Conservation (phyloP, 2,888 invertebrate species). For the Aphodius granarius region DNA sequence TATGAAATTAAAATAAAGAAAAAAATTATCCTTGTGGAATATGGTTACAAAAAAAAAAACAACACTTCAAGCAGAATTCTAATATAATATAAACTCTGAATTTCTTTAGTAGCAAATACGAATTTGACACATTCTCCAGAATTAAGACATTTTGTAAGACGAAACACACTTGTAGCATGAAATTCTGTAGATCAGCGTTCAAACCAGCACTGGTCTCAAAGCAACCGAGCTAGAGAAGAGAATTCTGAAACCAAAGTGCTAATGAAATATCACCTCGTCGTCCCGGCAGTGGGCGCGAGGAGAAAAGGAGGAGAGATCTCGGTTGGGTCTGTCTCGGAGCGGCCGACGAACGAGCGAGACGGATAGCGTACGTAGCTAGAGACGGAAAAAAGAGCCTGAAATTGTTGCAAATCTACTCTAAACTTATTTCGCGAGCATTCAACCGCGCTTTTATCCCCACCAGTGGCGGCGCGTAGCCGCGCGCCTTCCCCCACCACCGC, state of each 20-base stretch:
- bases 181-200: no score
- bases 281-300: not conserved
- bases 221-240: not conserved
- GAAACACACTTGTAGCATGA: no score
- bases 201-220: no score
- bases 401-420: constrained; percentile 51
- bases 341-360: constrained; percentile 17
- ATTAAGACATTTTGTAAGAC: no score
- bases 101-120: no score
- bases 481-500: constrained; percentile 38
- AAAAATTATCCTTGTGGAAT: no score
- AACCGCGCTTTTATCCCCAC: constrained; percentile 49
- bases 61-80: no score
- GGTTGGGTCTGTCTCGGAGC: constrained; percentile 5
- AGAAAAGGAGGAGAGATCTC: not conserved
- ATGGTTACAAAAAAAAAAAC: no score
- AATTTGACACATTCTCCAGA: no score
- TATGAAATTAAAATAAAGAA: no score
- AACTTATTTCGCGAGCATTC: constrained; percentile 53
- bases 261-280: constrained; percentile 27
- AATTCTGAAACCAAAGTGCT: constrained; percentile 10
- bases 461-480: constrained; percentile 10
- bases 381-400: constrained; percentile 40
- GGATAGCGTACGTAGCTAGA: constrained; percentile 3
- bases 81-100: no score